Percentiles rank a stretch among this genome's conserved stretches.
These are phyloP conservation scores for Anabacerthia variegaticeps DNA, from an alignment of 2,797 vertebrate genomes.

Conservation along the genomic window DNA sequence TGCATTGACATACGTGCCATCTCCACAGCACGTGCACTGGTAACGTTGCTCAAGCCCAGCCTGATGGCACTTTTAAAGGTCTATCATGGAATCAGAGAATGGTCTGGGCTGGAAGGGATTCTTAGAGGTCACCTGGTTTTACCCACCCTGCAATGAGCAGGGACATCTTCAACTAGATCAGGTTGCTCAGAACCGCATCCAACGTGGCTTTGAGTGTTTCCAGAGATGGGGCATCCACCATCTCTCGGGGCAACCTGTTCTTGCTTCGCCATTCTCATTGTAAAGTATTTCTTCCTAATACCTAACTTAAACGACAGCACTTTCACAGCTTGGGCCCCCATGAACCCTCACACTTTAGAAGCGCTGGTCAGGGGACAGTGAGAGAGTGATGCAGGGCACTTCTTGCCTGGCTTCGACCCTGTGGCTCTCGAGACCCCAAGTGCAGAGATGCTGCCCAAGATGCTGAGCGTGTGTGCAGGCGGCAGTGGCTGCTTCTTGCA, in stretches of 20 bases:
- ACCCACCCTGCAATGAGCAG: background rate
- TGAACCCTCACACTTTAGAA: background rate
- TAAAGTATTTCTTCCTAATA: background rate
- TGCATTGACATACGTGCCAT: accelerated
- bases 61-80: background rate
- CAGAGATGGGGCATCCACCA: background rate
- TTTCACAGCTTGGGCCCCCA: accelerated
- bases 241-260: background rate
- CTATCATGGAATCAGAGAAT: background rate
- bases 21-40: background rate
- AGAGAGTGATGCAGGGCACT: background rate
- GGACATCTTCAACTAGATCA: background rate
- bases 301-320: background rate
- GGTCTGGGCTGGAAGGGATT: background rate
- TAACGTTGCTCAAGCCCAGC: background rate
- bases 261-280: background rate
- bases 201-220: background rate
- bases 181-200: background rate
- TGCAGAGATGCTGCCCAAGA: background rate
- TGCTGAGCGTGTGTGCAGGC: background rate
- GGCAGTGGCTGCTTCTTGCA: background rate
- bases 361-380: background rate
- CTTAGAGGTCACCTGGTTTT: background rate
- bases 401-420: accelerated
- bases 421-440: accelerated